phyloP scores from a whole-genome alignment of 1,140 invertebrate species.

The Zaprionus davidi region DNA sequence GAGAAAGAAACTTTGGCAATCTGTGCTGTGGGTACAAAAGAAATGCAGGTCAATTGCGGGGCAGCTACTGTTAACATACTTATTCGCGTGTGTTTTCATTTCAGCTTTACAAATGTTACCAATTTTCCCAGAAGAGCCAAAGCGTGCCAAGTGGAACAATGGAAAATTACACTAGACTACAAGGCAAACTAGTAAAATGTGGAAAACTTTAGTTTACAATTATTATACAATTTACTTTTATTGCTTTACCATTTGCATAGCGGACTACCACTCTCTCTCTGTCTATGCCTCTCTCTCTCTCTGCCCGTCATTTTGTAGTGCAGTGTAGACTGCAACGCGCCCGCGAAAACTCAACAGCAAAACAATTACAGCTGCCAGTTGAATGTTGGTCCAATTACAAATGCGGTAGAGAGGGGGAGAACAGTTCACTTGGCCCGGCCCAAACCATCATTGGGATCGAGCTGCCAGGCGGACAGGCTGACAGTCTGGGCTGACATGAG shows the following conservation, averaged over 20 bases:
- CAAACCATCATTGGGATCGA: constrained; percentile 1
- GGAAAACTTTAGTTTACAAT: background rate
- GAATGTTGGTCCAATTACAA: constrained; percentile 68
- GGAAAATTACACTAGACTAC: constrained; percentile 14
- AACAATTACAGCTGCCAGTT: constrained; percentile 74
- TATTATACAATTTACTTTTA: constrained; percentile 6
- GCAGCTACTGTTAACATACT: constrained; percentile 29
- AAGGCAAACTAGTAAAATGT: background rate
- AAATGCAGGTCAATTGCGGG: constrained; percentile 65
- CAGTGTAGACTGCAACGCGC: constrained; percentile 22
- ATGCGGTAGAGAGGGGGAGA: constrained; percentile 7
- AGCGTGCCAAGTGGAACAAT: constrained; percentile 45
- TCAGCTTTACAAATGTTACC: constrained; percentile 35
- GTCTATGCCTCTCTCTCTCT: background rate
- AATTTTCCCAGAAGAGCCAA: constrained; percentile 25
- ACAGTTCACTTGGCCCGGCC: constrained; percentile 32
- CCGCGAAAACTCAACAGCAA: constrained; percentile 65
- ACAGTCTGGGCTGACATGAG: background rate
- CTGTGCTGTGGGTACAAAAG: constrained; percentile 39
- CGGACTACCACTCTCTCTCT: background rate
- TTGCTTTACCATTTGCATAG: background rate
- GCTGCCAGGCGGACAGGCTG: background rate
- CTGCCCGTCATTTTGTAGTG: background rate
- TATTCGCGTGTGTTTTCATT: constrained; percentile 28
- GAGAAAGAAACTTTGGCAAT: constrained; percentile 43